Conservation (phyloP, 2,888 invertebrate species). For the Callinectes sapidus region DNA sequence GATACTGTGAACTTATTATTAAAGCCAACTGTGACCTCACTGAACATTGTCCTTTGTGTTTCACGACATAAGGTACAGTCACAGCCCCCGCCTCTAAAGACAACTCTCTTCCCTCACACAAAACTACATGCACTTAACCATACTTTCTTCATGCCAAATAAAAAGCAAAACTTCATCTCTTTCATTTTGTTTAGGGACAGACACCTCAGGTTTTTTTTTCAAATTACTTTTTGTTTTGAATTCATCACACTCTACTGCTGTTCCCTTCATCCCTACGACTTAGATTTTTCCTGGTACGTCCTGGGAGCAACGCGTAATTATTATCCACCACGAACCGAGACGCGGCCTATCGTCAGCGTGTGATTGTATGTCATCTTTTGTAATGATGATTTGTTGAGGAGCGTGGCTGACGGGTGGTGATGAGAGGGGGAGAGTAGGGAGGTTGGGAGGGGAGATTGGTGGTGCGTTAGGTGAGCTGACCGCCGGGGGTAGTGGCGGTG, state of each 20-base stretch:
- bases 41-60: too few relatives aligned
- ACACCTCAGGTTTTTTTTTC: too few relatives aligned
- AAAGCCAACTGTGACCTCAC: too few relatives aligned
- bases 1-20: too few relatives aligned
- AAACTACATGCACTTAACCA: too few relatives aligned
- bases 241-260: background rate
- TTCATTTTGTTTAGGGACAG: too few relatives aligned
- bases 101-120: too few relatives aligned
- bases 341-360: background rate
- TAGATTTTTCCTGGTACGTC: background rate
- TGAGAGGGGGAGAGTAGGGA: constrained; percentile 15
- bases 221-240: too few relatives aligned
- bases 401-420: constrained; percentile 18
- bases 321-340: background rate
- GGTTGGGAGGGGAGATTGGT: background rate
- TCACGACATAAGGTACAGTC: too few relatives aligned
- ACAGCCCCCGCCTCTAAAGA: too few relatives aligned
- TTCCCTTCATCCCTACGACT: background rate
- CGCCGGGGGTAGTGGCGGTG: background rate
- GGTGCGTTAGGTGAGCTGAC: background rate
- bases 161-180: too few relatives aligned
- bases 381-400: constrained; percentile 36
- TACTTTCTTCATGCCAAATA: too few relatives aligned
- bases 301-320: background rate
- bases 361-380: constrained; percentile 36